phyloP scores from a whole-genome alignment of 2,113 vertebrate genomes.

The Euleptes europaea region DNA sequence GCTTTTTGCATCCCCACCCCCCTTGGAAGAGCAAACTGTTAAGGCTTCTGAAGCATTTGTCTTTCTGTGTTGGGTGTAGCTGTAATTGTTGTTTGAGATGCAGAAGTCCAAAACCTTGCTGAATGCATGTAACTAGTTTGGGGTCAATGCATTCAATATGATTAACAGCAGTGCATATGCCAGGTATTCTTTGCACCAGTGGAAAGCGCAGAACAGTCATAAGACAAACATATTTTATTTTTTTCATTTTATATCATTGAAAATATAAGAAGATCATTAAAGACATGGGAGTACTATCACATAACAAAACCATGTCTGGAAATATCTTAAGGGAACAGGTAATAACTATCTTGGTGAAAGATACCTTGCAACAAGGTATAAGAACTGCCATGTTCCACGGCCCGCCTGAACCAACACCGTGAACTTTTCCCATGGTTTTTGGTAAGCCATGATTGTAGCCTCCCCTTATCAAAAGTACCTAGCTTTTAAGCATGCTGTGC shows the following conservation, averaged over 20 bases:
- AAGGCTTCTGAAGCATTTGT: background rate
- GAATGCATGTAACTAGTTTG: background rate
- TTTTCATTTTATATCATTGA: background rate
- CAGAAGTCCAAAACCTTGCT: background rate
- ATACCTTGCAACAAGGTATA: background rate
- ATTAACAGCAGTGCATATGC: too few relatives aligned
- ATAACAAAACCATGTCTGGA: background rate
- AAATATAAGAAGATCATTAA: background rate
- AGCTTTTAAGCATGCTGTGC: background rate
- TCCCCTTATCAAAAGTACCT: background rate
- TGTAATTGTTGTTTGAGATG: background rate
- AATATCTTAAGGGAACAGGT: background rate
- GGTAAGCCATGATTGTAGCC: background rate
- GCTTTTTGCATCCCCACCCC: background rate
- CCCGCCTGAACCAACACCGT: background rate
- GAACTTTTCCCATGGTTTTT: background rate
- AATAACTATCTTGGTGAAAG: background rate
- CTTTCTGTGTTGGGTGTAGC: background rate
- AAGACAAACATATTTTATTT: background rate
- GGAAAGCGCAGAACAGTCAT: too few relatives aligned
- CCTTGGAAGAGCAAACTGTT: background rate
- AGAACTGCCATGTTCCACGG: background rate
- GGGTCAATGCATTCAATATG: too few relatives aligned
- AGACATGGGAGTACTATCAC: background rate
- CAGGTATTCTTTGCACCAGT: too few relatives aligned